Conservation (phyloP, 2,113 vertebrate genomes). For the Neopipo cinnamomea region DNA sequence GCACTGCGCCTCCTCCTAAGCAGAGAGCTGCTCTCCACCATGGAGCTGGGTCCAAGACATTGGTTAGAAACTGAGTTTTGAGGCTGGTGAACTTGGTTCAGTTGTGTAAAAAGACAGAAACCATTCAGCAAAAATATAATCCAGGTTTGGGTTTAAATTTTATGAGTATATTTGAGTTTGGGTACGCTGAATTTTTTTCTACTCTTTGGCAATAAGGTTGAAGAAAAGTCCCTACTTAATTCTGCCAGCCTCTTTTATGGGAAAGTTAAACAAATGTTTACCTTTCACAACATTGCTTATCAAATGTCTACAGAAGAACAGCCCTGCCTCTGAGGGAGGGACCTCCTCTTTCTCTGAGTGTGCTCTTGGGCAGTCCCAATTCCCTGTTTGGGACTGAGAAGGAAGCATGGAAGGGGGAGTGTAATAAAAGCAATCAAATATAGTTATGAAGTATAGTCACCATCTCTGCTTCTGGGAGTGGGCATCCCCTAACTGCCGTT, state of each 20-base stretch:
- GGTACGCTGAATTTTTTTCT: not conserved
- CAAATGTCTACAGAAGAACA: not conserved
- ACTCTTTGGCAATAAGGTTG: not conserved
- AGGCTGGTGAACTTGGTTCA: not conserved
- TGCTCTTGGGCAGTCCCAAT: not conserved
- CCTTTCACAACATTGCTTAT: not conserved
- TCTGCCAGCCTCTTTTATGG: not conserved
- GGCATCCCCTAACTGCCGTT: not conserved
- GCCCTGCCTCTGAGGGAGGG: not conserved
- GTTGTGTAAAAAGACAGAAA: not conserved
- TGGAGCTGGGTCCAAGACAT: not conserved
- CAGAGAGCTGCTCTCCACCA: not conserved
- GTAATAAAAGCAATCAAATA: not conserved
- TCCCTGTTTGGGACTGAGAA: not conserved
- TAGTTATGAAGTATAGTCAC: not conserved
- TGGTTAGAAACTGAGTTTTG: not conserved
- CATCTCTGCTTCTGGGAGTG: not conserved
- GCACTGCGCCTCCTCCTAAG: not conserved
- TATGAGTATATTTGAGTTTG: not conserved
- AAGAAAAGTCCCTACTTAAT: not conserved
- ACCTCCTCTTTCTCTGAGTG: not conserved
- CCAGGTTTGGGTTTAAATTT: not conserved
- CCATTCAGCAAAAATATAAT: not conserved
- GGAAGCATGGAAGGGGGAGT: not conserved
- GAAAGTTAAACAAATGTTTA: not conserved